These are phyloP conservation scores for Antennarius striatus DNA, from an alignment of 2,113 vertebrate genomes.

Conservation along the genomic window DNA sequence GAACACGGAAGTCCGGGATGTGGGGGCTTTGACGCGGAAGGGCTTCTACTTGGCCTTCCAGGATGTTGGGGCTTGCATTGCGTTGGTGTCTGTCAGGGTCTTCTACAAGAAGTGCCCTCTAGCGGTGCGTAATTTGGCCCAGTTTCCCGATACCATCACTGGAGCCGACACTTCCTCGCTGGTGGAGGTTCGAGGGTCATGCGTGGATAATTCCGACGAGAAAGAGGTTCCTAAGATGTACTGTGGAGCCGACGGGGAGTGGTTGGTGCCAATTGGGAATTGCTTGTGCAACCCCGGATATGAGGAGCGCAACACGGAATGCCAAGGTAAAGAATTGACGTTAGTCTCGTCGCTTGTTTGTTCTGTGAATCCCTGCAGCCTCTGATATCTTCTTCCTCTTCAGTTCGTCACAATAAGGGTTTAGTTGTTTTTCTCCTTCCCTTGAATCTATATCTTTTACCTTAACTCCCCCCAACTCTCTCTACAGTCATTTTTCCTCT, in stretches of 20 bases:
- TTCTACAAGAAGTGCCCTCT: slow-evolving; percentile 97
- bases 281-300: slow-evolving; percentile 96
- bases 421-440: slow-evolving; percentile 40
- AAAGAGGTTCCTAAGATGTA: slow-evolving; percentile 99
- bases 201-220: slow-evolving; percentile 97
- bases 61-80: slow-evolving; percentile 97
- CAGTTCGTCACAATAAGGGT: neutral
- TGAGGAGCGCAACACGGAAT: slow-evolving; percentile 90
- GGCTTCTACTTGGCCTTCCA: slow-evolving; percentile 99
- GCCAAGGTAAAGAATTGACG: slow-evolving; percentile 87
- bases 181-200: slow-evolving; percentile 96
- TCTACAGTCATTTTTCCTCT: slow-evolving; percentile 67
- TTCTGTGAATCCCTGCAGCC: neutral
- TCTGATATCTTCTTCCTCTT: slow-evolving; percentile 5
- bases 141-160: slow-evolving; percentile 96
- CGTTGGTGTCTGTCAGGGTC: slow-evolving; percentile 93
- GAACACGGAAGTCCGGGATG: slow-evolving; percentile 95
- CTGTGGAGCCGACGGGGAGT: slow-evolving; percentile 97
- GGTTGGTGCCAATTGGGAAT: slow-evolving; percentile 99
- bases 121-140: slow-evolving; percentile 92
- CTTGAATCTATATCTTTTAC: slow-evolving; percentile 18
- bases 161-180: slow-evolving; percentile 95
- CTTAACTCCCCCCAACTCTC: slow-evolving; percentile 33
- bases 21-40: slow-evolving; percentile 88
- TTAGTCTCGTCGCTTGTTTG: slow-evolving; percentile 7